Conservation (phyloP, 2,888 invertebrate species). For the Cerceris rybyensis region DNA sequence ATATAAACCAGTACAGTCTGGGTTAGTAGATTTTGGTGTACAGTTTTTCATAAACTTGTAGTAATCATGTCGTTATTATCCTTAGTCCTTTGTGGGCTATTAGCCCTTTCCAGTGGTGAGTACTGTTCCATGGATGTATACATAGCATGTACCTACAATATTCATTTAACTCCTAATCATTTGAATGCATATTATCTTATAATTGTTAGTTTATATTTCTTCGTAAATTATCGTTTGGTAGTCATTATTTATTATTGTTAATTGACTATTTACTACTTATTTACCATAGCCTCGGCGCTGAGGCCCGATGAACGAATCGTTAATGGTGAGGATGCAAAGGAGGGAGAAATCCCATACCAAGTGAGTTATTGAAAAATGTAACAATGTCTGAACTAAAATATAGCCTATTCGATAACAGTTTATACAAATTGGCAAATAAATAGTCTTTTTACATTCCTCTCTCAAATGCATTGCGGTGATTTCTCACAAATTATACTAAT, state of each 20-base stretch:
- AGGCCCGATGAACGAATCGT: slow-evolving; percentile 51
- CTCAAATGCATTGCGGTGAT: too few species aligned
- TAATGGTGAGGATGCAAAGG: slow-evolving; percentile 62
- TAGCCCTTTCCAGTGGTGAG: slow-evolving; percentile 35
- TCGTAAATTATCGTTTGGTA: too few species aligned
- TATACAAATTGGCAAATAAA: too few species aligned
- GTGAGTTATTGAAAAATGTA: slow-evolving; percentile 44
- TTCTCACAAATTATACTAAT: too few species aligned
- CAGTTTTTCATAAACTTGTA: background rate
- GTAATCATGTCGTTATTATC: slow-evolving; percentile 18
- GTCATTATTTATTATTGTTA: background rate
- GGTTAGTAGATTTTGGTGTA: background rate
- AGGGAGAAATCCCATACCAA: slow-evolving; percentile 72
- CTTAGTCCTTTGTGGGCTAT: slow-evolving; percentile 21
- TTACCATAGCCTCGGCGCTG: slow-evolving; percentile 14
- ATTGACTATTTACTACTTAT: background rate
- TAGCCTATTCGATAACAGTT: too few species aligned
- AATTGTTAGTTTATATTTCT: too few species aligned
- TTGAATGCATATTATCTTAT: too few species aligned
- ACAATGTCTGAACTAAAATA: background rate
- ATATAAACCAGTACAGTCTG: slow-evolving; percentile 17
- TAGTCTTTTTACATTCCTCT: too few species aligned
- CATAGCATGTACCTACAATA: too few species aligned
- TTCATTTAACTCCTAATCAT: background rate
- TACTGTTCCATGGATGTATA: too few species aligned